phyloP scores from a whole-genome alignment of 2,113 vertebrate species.

The Delphinus delphis region DNA sequence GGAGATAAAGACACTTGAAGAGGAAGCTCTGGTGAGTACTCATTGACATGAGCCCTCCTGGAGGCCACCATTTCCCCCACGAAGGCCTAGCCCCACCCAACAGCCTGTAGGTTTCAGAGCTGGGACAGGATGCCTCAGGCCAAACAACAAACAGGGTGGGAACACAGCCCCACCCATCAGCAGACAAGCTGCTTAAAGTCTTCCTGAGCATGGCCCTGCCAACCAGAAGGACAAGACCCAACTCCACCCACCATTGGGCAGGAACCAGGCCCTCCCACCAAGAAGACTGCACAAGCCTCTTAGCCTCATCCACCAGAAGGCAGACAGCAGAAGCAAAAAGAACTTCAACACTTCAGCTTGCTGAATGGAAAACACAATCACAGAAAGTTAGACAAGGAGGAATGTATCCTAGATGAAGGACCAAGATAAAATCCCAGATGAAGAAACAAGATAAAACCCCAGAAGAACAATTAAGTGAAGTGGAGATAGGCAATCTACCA shows the following conservation, averaged over 20 bases:
- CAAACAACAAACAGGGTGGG: not conserved
- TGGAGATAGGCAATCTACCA: not conserved
- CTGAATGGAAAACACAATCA: not conserved
- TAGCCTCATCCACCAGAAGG: not conserved
- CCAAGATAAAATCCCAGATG: not conserved
- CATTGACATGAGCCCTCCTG: not conserved
- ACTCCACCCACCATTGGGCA: not conserved
- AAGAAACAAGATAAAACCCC: not conserved
- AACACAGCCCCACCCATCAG: not conserved
- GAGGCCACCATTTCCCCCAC: not conserved
- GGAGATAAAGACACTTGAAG: not conserved
- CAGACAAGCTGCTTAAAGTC: not conserved
- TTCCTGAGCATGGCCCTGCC: not conserved
- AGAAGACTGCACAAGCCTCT: not conserved
- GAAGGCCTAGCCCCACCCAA: not conserved
- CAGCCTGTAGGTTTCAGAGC: not conserved
- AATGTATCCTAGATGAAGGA: not conserved
- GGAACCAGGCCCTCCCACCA: not conserved
- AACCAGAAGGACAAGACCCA: not conserved
- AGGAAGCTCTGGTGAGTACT: not conserved
- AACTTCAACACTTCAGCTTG: not conserved
- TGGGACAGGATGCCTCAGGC: not conserved
- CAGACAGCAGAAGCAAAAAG: not conserved
- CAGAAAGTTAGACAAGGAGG: not conserved
- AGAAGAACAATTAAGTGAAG: not conserved